Evolutionary conservation across 1,140 invertebrate species (phyloP), one percentile per base, ranked within the genome.

Genomic region (Drosophila nikananu): DNA sequence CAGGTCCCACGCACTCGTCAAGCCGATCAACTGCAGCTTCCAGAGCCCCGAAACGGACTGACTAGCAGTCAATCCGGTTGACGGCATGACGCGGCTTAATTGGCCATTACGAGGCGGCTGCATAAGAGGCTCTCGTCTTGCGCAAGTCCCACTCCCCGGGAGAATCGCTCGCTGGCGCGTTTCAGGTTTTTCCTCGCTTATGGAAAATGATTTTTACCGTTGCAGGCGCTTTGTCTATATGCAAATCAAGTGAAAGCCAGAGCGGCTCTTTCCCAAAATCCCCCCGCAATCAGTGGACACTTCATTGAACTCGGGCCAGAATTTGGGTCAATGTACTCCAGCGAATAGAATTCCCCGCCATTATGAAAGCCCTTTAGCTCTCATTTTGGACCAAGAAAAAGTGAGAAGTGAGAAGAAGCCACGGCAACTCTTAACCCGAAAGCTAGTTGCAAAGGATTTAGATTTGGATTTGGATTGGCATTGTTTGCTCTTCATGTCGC

Each of bases 161-260:
- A 80, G 59, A 84, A 84, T 90, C 77, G 83, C 52, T 30, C 39
- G 30, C 21, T 52, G 46, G 27, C 32, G 59, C 54, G 27, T 78
- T 81, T 90, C 78, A 61, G 80, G 78, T 78, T 89, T 89, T 59
- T 57, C 65, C 70, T 37, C 68, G 77, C 60, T 65, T 63, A 63
- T 76, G 68, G 70, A 60, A 86, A 86, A 86, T 82, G 49, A 82
- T 82, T 77, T 83, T 77, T 78, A 71, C 49, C 66, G 59, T 62
- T 83, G 42, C 67, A 39, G 68, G 44, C 49, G 44, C 41, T 55
- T 60, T 74, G 75, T 90, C 57, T 61, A 48, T 52, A 90, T 90
- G 86, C 86, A 90, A 90, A 90, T 90, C 81, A 81, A 90, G 86
- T 90, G 86, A 90, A 90, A 90, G 86, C 86, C 54, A 39, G 35